phyloP scores from a whole-genome alignment of 2,113 vertebrate species.

The Pachycephala philippinensis region DNA sequence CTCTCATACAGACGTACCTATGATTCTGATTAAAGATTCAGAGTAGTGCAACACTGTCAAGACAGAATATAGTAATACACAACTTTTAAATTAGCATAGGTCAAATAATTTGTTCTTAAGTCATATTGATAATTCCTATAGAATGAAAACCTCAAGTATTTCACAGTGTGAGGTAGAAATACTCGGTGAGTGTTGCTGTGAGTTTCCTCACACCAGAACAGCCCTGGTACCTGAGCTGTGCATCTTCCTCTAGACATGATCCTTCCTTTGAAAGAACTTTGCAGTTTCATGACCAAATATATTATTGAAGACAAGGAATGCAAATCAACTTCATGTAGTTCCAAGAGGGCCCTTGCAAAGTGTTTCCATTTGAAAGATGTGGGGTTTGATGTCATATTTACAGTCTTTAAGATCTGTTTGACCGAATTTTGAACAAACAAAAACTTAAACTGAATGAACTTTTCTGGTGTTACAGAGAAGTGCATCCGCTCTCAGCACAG shows the following conservation, averaged over 20 bases:
- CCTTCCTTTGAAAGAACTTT: not conserved
- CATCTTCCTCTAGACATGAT: not conserved
- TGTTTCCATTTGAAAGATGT: not conserved
- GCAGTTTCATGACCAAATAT: not conserved
- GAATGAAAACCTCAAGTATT: not conserved
- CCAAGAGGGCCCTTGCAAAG: not conserved
- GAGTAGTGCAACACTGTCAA: not conserved
- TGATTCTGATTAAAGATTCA: not conserved
- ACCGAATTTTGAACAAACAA: not conserved
- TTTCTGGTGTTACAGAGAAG: not conserved
- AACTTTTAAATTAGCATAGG: not conserved
- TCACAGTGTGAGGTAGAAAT: not conserved
- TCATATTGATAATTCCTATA: not conserved
- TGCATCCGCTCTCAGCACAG: not conserved
- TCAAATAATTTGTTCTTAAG: not conserved
- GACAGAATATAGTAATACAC: not conserved
- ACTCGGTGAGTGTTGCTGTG: not conserved
- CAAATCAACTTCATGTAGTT: not conserved
- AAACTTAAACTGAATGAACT: not conserved
- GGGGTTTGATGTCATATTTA: not conserved
- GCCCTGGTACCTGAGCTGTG: not conserved
- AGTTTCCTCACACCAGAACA: not conserved
- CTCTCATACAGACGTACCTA: not conserved
- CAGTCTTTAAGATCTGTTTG: not conserved
- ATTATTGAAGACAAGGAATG: not conserved